phyloP scores from a whole-genome alignment of 2,797 vertebrate genomes.

The Crenuchus spilurus region DNA sequence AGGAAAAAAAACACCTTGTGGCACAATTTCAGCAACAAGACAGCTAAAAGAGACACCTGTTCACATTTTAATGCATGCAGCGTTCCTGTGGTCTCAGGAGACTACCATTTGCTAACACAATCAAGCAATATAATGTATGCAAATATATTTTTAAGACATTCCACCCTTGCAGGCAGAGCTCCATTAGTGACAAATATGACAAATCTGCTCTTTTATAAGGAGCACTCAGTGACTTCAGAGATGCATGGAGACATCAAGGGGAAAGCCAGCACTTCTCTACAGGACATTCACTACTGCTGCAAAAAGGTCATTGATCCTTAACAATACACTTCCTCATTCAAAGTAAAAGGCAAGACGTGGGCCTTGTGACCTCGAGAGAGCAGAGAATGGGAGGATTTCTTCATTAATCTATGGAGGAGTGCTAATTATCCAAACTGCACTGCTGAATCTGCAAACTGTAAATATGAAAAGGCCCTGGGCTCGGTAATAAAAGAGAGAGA shows the following conservation, averaged over 20 bases:
- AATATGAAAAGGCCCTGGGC: conserved; percentile 58
- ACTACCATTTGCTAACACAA: background rate
- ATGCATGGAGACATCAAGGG: conserved; percentile 33
- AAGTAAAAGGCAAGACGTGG: conserved; percentile 66
- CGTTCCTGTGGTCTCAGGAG: background rate
- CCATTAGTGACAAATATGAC: background rate
- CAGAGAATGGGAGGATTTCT: conserved; percentile 63
- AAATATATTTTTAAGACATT: conserved; percentile 7
- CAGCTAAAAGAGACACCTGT: background rate
- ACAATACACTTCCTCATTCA: conserved; percentile 62
- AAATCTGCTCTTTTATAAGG: conserved; percentile 7
- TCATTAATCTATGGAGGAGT: conserved; percentile 66
- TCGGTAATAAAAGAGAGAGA: conserved; percentile 40
- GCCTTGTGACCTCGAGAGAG: conserved; percentile 70
- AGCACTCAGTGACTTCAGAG: background rate
- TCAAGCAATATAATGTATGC: background rate
- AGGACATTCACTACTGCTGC: conserved; percentile 59
- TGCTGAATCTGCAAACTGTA: conserved; percentile 72
- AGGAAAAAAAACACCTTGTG: no score
- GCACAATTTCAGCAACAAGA: no score
- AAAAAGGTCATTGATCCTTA: conserved; percentile 66
- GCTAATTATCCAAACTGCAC: conserved; percentile 70
- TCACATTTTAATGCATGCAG: background rate
- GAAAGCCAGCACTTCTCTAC: conserved; percentile 50
- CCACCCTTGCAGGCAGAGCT: background rate